Base-by-base conservation (phyloP, 1,140 invertebrate species). In the Drosophila carrolli region DNA sequence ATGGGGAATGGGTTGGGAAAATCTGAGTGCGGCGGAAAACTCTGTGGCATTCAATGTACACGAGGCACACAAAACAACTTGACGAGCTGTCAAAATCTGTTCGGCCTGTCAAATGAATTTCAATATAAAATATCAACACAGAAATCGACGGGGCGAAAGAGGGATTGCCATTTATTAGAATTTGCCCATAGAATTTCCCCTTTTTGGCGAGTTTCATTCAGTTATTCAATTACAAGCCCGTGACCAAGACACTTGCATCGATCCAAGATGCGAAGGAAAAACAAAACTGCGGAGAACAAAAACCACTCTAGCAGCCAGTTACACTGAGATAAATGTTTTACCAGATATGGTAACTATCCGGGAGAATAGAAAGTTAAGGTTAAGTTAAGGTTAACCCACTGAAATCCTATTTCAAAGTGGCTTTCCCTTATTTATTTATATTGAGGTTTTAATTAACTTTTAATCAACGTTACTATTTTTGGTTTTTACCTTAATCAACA, bases 51-150 rank as follows among this genome's bases (percentile, higher is more conserved):
- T 53, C 50, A 57, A 11, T n/a, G 23, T 19, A 37, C 6, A 32
- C 29, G 29, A n/a, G 6, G 37, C 43, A 10, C 51, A 46, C 51
- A 46, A 47, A 48, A 61, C 48, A 61, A 58, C 56, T 58, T 83
- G 73, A 80, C 65, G 61, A 81, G 63, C 81, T 85, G 81, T 85
- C 81, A 81, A 70, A 85, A 85, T 74, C 73, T 48, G 67, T 61
- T 68, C 54, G 51, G 40, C 48, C 62, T 83, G 61, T 61, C 57
- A 84, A 43, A 66, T 46, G 44, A 43, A 84, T 80, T 77, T 60
- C 58, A 73, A 70, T 70, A 37, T 16, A 38, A 27, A 44, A 51
- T 53, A 53, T 47, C 41, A 56, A 37, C 61, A 27, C 27, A 32
- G 55, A 57, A 47, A 13, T 29, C 46, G 40, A 8, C 46, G 44